Percentiles rank a stretch among this genome's conserved stretches.
phyloP scores from a whole-genome alignment of 2,797 vertebrate species.

The Sebastes matsubarae region DNA sequence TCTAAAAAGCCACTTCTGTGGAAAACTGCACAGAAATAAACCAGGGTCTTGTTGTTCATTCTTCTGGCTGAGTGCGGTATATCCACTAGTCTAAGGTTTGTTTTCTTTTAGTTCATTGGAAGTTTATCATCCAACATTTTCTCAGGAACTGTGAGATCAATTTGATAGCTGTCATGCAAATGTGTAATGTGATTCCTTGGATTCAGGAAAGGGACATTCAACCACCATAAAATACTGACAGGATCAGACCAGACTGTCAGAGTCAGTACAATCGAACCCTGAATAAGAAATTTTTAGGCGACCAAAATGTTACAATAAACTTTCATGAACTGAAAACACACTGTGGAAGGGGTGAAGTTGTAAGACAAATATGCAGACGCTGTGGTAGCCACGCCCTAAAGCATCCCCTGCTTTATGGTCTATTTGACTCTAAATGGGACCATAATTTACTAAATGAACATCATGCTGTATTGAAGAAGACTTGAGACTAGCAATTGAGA shows the following conservation, averaged over 20 bases:
- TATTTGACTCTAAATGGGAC: too few relatives aligned
- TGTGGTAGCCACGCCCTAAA: too few relatives aligned
- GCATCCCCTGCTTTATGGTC: too few relatives aligned
- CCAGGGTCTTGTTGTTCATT: not conserved
- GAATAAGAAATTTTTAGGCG: too few relatives aligned
- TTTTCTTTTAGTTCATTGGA: not conserved
- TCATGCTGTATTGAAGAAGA: too few relatives aligned
- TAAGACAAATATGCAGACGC: too few relatives aligned
- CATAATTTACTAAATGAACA: too few relatives aligned
- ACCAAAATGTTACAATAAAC: too few relatives aligned
- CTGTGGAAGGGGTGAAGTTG: too few relatives aligned
- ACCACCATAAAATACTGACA: not conserved
- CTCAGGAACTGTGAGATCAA: not conserved
- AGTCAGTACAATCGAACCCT: too few relatives aligned
- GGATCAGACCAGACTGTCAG: not conserved
- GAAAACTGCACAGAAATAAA: not conserved
- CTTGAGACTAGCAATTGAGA: too few relatives aligned
- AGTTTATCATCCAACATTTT: not conserved
- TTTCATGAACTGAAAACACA: too few relatives aligned
- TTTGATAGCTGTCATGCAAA: not conserved
- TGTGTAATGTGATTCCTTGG: not conserved
- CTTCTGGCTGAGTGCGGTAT: not conserved
- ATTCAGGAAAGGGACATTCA: not conserved
- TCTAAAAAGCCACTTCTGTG: not conserved
- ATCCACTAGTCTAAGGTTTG: not conserved